These are phyloP conservation scores for Endomychus coccineus DNA, from an alignment of 2,888 invertebrate genomes.

Conservation along the genomic window DNA sequence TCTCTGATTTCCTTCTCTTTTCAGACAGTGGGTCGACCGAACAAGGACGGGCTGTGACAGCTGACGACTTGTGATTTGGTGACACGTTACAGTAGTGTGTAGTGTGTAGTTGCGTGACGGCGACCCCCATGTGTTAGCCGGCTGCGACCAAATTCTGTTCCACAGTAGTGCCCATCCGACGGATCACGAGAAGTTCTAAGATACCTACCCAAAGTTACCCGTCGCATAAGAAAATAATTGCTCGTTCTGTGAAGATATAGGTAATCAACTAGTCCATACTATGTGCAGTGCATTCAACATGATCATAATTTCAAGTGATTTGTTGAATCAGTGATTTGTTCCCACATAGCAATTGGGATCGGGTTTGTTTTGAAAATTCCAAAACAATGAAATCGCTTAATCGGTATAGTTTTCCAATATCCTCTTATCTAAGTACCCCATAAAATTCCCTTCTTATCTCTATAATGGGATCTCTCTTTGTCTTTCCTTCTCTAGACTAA, in stretches of 20 bases:
- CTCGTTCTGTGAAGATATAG: too few species aligned
- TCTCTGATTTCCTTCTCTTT: conserved; percentile 30
- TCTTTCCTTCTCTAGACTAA: conserved; percentile 20
- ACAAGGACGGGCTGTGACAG: conserved; percentile 37
- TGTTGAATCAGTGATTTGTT: too few species aligned
- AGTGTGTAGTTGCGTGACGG: conserved; percentile 33
- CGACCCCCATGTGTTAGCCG: conserved; percentile 1
- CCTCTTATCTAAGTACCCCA: conserved; percentile 33
- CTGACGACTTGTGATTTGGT: conserved; percentile 35
- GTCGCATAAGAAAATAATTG: too few species aligned
- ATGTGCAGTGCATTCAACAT: too few species aligned
- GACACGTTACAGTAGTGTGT: conserved; percentile 37
- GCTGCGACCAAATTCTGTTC: not conserved
- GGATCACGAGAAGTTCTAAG: too few species aligned
- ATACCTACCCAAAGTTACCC: too few species aligned
- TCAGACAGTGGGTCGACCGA: conserved; percentile 29
- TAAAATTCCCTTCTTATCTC: conserved; percentile 35
- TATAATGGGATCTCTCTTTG: conserved; percentile 28
- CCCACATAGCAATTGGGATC: too few species aligned
- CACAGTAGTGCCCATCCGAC: too few species aligned
- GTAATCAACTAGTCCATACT: too few species aligned
- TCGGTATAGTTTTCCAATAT: conserved; percentile 32
- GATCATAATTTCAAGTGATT: too few species aligned
- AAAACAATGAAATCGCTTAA: conserved; percentile 29
- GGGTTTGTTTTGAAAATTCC: conserved; percentile 17